phyloP scores from a whole-genome alignment of 2,888 invertebrate genomes.

The Silvanus unidentatus region DNA sequence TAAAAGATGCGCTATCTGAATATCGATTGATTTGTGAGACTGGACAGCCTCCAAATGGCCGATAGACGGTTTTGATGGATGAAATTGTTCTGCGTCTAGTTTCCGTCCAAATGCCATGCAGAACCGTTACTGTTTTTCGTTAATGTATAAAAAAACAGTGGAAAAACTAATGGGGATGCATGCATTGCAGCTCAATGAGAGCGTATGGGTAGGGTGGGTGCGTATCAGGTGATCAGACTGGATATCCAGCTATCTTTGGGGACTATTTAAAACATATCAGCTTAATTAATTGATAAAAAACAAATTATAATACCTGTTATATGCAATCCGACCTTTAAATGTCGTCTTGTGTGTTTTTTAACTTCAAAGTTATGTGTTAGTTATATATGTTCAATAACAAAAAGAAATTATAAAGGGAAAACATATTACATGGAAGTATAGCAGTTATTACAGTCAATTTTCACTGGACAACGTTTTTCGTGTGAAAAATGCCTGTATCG shows the following conservation, averaged over 20 bases:
- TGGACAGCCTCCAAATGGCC: no score
- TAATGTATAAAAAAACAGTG: no score
- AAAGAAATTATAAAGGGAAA: neutral
- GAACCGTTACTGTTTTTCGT: constrained; percentile 15
- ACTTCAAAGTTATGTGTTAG: constrained; percentile 40
- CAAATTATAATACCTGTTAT: constrained; percentile 48
- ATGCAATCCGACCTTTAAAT: constrained; percentile 49
- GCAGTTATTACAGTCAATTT: no score
- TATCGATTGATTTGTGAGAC: no score
- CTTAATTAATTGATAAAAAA: constrained; percentile 53
- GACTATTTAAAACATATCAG: constrained; percentile 70
- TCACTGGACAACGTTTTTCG: neutral
- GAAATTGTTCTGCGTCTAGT: constrained; percentile 43
- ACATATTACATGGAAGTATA: neutral
- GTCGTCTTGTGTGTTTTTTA: constrained; percentile 48
- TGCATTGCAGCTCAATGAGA: constrained; percentile 40
- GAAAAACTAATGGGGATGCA: neutral
- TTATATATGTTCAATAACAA: constrained; percentile 35
- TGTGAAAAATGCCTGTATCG: neutral
- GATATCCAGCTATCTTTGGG: constrained; percentile 50
- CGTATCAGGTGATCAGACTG: constrained; percentile 43
- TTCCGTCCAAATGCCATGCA: constrained; percentile 49
- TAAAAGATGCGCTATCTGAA: no score
- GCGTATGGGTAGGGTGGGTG: constrained; percentile 47
- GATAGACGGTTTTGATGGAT: neutral